Base-by-base conservation (phyloP, 1,140 invertebrate species). In the Brachionus calyciflorus region DNA sequence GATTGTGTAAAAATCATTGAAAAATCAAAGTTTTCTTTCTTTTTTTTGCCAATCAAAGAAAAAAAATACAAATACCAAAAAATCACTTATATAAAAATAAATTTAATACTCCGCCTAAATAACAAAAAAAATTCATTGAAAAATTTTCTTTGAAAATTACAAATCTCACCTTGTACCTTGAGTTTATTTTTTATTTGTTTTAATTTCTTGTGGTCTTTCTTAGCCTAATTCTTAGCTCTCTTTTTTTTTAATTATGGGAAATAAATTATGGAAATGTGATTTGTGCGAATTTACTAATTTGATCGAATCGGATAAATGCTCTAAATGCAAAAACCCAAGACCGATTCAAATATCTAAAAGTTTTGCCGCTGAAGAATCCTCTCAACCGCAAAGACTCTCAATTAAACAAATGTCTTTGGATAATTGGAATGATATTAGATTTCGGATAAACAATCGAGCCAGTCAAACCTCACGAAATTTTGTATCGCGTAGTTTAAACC, bases 201-300 rank as follows among this genome's bases (percentile, higher is more conserved):
- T 1, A 17, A 2, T n/a, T 49, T 6, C 19, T 49, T 49, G 7
- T 6, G n/a, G n/a, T 49, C 6, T 12, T 49, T n/a, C 33, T 19
- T 10, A 17, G n/a, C 30, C 10, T 60, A 17, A 60, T 17, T 60
- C 37, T 60, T 6, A n/a, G 28, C 37, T 41, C n/a, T 33, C 46
- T 9, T 6, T 17, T 28, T 19, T 26, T 26, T 17, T 60, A 19
- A 33, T 37, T 60, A 65, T 65, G 60, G 60, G 60, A 41, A 65
- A 65, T 28, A 65, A 65, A 44, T 5, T 65, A 46, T 65, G 60
- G 60, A 65, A 65, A 41, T 65, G 60, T 26, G 60, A 65, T 44
- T 24, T 44, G 33, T 65, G 60, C 37, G 40, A 65, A 26, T 65
- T 44, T 24, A 65, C 60, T 4, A 65, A 65, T 44, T 44, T 65